These are phyloP conservation scores for Sitobion miscanthi DNA, from an alignment of 1,140 invertebrate genomes.

Conservation along the genomic window DNA sequence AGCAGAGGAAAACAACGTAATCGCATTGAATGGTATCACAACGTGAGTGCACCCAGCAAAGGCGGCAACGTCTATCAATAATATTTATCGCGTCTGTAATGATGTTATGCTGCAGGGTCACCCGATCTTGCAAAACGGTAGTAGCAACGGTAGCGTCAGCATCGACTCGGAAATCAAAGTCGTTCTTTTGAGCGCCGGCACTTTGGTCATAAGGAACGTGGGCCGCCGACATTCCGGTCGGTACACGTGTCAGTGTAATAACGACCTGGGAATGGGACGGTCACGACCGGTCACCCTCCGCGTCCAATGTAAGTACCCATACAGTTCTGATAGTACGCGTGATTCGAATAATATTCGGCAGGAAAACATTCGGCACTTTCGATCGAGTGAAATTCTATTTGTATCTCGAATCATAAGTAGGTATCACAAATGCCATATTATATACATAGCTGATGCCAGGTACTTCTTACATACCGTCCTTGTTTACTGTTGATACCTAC, in stretches of 20 bases:
- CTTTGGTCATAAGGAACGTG: conserved; percentile 50
- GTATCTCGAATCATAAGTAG: not conserved
- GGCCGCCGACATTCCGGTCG: conserved; percentile 23
- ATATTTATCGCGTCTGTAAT: not conserved
- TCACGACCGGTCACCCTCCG: conserved; percentile 35
- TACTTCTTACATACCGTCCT: not conserved
- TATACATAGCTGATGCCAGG: too few relatives aligned
- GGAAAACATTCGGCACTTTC: not conserved
- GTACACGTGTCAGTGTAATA: conserved; percentile 49
- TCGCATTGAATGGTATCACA: conserved; percentile 44
- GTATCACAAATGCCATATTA: not conserved
- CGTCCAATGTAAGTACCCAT: conserved; percentile 22
- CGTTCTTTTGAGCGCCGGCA: conserved; percentile 42
- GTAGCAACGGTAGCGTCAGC: conserved; percentile 12
- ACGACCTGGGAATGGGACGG: conserved; percentile 41
- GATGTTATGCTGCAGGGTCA: not conserved
- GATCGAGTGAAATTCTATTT: not conserved
- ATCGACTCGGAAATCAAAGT: conserved; percentile 36
- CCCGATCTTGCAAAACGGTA: conserved; percentile 38
- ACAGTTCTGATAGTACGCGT: not conserved
- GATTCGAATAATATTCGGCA: not conserved
- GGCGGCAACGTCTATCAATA: not conserved
- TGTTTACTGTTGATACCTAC: not conserved
- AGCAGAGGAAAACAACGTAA: not conserved
- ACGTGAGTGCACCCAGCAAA: not conserved